Evolutionary conservation across 2,888 invertebrate species (phyloP).

Genomic region (Andrena minutula): DNA sequence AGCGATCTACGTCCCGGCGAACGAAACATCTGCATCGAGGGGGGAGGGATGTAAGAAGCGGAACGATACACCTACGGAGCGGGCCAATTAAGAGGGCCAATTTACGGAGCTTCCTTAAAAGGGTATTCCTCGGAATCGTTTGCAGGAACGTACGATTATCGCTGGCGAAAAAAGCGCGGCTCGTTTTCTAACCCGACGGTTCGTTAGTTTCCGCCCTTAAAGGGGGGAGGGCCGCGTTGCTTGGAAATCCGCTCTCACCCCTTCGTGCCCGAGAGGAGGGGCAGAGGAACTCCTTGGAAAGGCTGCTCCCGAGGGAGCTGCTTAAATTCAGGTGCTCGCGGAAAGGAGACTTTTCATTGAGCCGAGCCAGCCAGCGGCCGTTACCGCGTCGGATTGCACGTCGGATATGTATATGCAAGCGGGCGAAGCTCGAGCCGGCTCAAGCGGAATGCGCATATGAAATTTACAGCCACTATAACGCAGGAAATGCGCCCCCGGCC

Average conservation of each 20-base stretch:
- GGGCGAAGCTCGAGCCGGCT: conserved; percentile 52
- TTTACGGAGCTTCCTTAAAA: conserved; percentile 48
- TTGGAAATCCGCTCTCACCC: conserved; percentile 17
- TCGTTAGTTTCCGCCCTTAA: conserved; percentile 26
- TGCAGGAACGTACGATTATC: conserved; percentile 48
- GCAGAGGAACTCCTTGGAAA: neutral
- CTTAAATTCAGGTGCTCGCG: conserved; percentile 68
- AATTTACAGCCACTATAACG: conserved; percentile 79
- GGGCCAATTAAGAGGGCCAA: conserved; percentile 49
- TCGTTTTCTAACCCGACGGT: neutral
- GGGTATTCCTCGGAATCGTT: conserved; percentile 38
- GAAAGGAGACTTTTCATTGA: conserved; percentile 71
- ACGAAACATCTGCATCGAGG: conserved; percentile 43
- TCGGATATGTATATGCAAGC: conserved; percentile 58
- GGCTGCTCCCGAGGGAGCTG: conserved; percentile 41
- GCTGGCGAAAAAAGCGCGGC: conserved; percentile 13
- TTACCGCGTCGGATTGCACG: conserved; percentile 62
- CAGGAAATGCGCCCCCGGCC: conserved; percentile 72
- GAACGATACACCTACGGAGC: conserved; percentile 19
- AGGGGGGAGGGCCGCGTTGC: conserved; percentile 1
- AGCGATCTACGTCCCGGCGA: conserved; percentile 23
- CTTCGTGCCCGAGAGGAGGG: neutral
- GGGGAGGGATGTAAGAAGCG: neutral
- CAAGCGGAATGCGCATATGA: conserved; percentile 77
- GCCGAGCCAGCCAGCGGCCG: conserved; percentile 60